These are phyloP conservation scores for Sebastes cheni DNA, from an alignment of 2,797 vertebrate species.

Conservation along the genomic window DNA sequence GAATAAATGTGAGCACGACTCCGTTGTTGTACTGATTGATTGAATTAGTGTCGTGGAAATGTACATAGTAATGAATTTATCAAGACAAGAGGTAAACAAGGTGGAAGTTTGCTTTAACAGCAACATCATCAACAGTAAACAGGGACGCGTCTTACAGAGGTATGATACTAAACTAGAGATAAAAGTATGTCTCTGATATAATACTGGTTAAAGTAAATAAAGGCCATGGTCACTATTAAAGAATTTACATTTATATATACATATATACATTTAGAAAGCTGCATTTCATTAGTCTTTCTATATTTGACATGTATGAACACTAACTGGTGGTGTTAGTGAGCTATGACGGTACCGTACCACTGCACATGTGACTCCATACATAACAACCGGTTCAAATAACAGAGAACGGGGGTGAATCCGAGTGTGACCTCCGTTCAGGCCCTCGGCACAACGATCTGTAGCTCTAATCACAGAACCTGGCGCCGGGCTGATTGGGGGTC, in stretches of 20 bases:
- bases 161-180: background rate
- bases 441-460: constrained; percentile 8
- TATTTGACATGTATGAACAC: background rate
- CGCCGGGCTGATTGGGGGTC: constrained; percentile 26
- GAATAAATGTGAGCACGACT: background rate
- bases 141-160: background rate
- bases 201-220: background rate
- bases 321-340: background rate
- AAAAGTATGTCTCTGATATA: background rate
- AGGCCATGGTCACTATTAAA: no score
- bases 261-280: background rate
- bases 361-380: background rate
- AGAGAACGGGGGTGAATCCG: background rate
- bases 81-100: background rate
- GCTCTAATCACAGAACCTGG: constrained; percentile 51
- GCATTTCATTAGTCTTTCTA: background rate
- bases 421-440: background rate
- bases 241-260: background rate
- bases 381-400: background rate
- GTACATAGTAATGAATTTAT: background rate
- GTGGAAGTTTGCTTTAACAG: background rate
- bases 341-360: background rate
- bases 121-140: background rate
- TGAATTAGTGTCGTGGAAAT: background rate
- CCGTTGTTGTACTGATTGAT: background rate